phyloP scores from a whole-genome alignment of 2,797 vertebrate species.

The Tenualosa thibaudeaui region DNA sequence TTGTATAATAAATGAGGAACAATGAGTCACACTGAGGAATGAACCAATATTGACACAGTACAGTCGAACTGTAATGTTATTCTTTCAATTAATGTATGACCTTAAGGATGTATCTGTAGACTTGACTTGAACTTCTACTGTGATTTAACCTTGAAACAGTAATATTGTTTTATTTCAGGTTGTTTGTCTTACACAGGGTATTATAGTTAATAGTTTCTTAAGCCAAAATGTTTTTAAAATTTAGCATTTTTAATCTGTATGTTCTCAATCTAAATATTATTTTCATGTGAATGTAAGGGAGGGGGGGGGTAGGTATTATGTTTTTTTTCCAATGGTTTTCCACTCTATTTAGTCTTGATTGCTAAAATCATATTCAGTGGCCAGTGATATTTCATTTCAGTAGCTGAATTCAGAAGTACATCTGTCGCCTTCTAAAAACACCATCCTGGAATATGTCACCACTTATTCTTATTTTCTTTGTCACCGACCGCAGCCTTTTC shows the following conservation, averaged over 20 bases:
- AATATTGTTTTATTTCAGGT: not conserved
- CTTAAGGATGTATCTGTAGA: not conserved
- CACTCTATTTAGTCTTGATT: not conserved
- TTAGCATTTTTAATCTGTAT: not conserved
- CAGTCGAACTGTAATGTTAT: conserved; percentile 31
- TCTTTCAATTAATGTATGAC: conserved; percentile 9
- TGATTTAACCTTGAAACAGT: not conserved
- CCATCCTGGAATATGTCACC: not conserved
- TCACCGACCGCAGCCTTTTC: not conserved
- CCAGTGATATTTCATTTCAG: not conserved
- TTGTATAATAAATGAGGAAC: conserved; percentile 48
- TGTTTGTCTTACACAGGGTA: not conserved
- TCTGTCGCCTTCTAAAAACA: not conserved
- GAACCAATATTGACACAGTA: conserved; percentile 45
- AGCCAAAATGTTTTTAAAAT: not conserved
- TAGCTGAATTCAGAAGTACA: not conserved
- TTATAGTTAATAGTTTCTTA: not conserved
- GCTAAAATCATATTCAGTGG: not conserved
- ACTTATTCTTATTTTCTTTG: not conserved
- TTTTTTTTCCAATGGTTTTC: not conserved
- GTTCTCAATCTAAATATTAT: not conserved
- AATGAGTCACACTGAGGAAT: conserved; percentile 35
- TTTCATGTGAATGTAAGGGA: not conserved
- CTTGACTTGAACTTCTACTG: not conserved
- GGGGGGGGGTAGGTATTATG: not conserved